These are phyloP conservation scores for Ethmia dodecea DNA, from an alignment of 2,888 invertebrate genomes.

Conservation along the genomic window DNA sequence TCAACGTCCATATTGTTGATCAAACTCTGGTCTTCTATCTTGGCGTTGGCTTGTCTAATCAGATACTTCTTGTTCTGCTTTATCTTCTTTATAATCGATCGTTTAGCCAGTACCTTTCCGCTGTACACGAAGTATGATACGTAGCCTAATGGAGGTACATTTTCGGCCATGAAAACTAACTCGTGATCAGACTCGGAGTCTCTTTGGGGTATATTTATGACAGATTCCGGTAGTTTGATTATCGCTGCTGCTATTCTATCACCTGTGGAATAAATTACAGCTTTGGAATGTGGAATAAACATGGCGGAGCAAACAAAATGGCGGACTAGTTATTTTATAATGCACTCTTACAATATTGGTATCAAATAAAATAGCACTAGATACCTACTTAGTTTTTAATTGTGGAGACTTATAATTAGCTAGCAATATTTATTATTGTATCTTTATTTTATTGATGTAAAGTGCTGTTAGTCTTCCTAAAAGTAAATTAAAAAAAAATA, in stretches of 20 bases:
- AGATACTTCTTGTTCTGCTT: conserved; percentile 35
- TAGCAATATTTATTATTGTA: too few relatives aligned
- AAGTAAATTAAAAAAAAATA: too few relatives aligned
- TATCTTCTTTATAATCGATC: conserved; percentile 28
- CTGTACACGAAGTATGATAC: conserved; percentile 76
- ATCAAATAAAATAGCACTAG: too few relatives aligned
- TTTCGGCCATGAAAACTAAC: conserved; percentile 81
- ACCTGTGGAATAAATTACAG: conserved; percentile 43
- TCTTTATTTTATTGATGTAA: too few relatives aligned
- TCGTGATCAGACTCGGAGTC: conserved; percentile 77
- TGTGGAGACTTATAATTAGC: too few relatives aligned
- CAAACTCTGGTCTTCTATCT: conserved; percentile 20
- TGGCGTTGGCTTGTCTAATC: conserved; percentile 26
- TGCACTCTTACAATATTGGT: too few relatives aligned
- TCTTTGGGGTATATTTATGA: conserved; percentile 75
- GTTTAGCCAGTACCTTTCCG: neutral
- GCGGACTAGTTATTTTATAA: too few relatives aligned
- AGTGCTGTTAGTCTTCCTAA: too few relatives aligned
- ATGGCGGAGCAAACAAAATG: too few relatives aligned
- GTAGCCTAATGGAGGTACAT: conserved; percentile 83
- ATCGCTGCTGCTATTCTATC: conserved; percentile 76
- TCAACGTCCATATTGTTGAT: conserved; percentile 2
- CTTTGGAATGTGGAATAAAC: too few relatives aligned
- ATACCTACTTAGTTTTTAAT: too few relatives aligned
- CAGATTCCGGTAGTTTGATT: conserved; percentile 76